Percentiles rank a stretch among this genome's conserved stretches.
Conservation (phyloP, 92 coral and sea anemone species). For the Desmophyllum pertusum region DNA sequence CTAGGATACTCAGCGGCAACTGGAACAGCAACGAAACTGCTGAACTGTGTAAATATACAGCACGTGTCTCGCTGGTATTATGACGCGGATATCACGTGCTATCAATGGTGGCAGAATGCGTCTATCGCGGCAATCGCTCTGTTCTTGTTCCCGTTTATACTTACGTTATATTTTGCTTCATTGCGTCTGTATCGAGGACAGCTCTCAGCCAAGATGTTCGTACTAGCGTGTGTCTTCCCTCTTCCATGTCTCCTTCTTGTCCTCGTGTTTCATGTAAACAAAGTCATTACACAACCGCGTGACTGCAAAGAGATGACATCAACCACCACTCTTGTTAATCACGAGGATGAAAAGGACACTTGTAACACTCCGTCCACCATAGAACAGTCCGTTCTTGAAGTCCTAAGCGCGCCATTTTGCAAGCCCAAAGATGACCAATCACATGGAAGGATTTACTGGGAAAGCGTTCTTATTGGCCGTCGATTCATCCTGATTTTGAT, state of each 20-base stretch:
- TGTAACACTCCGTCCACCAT: background rate
- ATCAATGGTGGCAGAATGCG: conserved; percentile 47
- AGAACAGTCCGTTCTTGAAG: conserved; percentile 29
- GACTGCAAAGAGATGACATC: background rate
- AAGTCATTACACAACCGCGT: background rate
- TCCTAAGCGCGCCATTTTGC: conserved; percentile 46
- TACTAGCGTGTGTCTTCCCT: conserved; percentile 42
- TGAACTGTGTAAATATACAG: conserved; percentile 43
- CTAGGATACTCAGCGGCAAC: conserved; percentile 53
- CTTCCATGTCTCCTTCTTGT: conserved; percentile 35
- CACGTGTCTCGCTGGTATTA: conserved; percentile 41
- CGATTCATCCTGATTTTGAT: conserved; percentile 49
- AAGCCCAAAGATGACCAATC: background rate
- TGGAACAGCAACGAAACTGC: conserved; percentile 40
- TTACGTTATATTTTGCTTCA: conserved; percentile 32
- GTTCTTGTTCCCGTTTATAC: conserved; percentile 45
- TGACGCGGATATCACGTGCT: conserved; percentile 46
- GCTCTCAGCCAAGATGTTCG: conserved; percentile 25
- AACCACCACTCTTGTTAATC: background rate
- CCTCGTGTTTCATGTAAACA: background rate
- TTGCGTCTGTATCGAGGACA: conserved; percentile 33
- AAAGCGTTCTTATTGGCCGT: conserved; percentile 55
- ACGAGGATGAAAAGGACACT: background rate
- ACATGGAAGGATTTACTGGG: conserved; percentile 54
- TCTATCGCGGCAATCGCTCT: background rate